phyloP scores from a whole-genome alignment of 2,113 vertebrate species.

The Hypocryptadius cinnamomeus region DNA sequence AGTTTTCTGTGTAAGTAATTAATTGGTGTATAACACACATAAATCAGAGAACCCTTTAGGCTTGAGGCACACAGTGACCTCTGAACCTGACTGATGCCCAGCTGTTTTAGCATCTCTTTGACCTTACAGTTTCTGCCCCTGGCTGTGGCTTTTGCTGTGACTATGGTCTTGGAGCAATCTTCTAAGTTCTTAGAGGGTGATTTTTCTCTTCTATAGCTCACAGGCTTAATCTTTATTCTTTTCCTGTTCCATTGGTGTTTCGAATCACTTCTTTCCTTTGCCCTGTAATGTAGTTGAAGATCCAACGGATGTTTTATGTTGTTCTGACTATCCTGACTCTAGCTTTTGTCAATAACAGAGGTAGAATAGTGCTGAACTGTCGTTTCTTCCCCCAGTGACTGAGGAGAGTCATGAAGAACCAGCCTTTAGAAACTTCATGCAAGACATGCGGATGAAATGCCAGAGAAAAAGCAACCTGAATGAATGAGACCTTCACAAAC shows the following conservation, averaged over 20 bases:
- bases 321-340: not conserved
- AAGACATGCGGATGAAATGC: constrained; percentile 73
- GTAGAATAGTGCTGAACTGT: not conserved
- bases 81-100: not conserved
- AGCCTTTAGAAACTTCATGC: constrained; percentile 86
- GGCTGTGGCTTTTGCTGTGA: not conserved
- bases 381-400: constrained; percentile 60
- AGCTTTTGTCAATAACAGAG: not conserved
- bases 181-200: not conserved
- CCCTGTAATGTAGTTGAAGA: not conserved
- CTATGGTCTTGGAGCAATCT: not conserved
- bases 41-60: not conserved
- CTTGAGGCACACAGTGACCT: not conserved
- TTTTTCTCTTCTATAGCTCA: not conserved
- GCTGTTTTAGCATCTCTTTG: not conserved
- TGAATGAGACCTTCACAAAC: not conserved
- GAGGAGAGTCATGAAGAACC: constrained; percentile 84
- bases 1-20: not conserved
- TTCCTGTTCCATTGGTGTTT: not conserved
- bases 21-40: not conserved
- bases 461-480: constrained; percentile 69
- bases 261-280: not conserved
- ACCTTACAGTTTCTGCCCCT: not conserved
- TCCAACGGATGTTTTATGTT: not conserved
- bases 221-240: not conserved